Base-by-base conservation (phyloP, 2,113 vertebrate genomes). In the Protobothrops mucrosquamatus region DNA sequence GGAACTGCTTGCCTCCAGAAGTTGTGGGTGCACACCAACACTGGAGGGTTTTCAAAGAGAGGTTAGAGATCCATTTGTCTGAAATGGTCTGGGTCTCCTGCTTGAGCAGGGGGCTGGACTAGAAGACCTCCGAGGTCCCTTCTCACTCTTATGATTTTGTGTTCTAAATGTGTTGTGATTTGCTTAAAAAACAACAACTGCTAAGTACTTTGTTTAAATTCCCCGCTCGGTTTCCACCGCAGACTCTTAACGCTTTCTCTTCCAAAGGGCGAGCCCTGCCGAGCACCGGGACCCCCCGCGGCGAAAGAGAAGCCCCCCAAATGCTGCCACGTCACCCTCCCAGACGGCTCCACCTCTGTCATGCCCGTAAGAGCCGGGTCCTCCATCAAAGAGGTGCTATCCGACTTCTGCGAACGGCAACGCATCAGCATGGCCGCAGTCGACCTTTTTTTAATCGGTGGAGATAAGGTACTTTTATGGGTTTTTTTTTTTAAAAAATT, bases 371-470 rank as follows among this genome's bases (percentile, higher is more conserved):
- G 97, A 94, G 95, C 98, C 0, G 99, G 99, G 1, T 96, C 98
- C 93, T 99, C 99, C 81, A 98, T 99, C 97, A 98, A 99, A 93
- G 99, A 99, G 52, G 96, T 99, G 95, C 97, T 99, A 15, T 96
- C 98, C 43, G 98, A 98, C 20, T 97, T 99, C 92, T 99, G 99
- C 0, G 99, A 99, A 97, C 99, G 99, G 46, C 98, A 99, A 1
- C 98, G 98, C 95, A 98, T 99, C 96, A 99, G 98, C 92, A 97
- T 99, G 94, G 99, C 99, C 34, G 99, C 99, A 3, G 98, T 99
- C 91, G 99, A 99, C 96, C 98, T 99, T 85, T 99, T 99, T 95
- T 97, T 99, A 89, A 98, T 99, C 26, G 99, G 99, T 95, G 99
- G 99, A 23, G 99, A 99, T 95, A 99, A 99, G 99, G 99, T 99